A percentile compares a stretch with the other conserved stretches of the same genome.
These are phyloP conservation scores for Tachina grossa DNA, from an alignment of 2,888 invertebrate genomes.

Conservation along the genomic window DNA sequence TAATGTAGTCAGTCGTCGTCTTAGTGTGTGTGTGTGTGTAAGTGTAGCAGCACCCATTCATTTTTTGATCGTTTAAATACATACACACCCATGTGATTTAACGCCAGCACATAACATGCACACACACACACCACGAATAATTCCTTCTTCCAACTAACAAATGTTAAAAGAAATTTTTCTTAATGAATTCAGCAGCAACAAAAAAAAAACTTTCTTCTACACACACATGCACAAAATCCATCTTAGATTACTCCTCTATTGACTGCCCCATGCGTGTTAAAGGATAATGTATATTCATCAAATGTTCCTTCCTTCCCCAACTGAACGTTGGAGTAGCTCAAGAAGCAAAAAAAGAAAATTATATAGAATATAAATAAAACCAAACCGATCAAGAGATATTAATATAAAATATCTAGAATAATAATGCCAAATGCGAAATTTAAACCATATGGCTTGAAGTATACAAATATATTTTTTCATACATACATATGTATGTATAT, in stretches of 20 bases:
- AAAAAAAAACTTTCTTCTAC: slow-evolving; percentile 53
- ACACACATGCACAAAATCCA: slow-evolving; percentile 44
- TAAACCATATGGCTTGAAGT: neutral
- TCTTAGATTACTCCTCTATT: slow-evolving; percentile 49
- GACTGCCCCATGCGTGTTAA: slow-evolving; percentile 68
- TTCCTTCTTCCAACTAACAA: neutral
- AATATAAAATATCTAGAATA: slow-evolving; percentile 59
- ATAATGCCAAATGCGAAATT: slow-evolving; percentile 12
- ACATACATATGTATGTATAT: neutral
- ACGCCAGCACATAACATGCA: neutral
- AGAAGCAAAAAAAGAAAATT: slow-evolving; percentile 4
- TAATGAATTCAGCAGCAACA: slow-evolving; percentile 57
- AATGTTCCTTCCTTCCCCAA: slow-evolving; percentile 29
- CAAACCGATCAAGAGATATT: slow-evolving; percentile 65
- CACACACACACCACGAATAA: slow-evolving; percentile 4
- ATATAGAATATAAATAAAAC: slow-evolving; percentile 39
- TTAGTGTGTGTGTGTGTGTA: slow-evolving; percentile 6
- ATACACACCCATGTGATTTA: slow-evolving; percentile 69
- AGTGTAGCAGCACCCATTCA: slow-evolving; percentile 39
- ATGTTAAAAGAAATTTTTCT: slow-evolving; percentile 64
- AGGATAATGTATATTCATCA: slow-evolving; percentile 71
- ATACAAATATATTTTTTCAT: neutral
- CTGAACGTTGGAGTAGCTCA: neutral
- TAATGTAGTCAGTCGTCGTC: slow-evolving; percentile 23
- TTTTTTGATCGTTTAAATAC: slow-evolving; percentile 61